Base-by-base conservation (phyloP, 2,113 vertebrate species). In the Gobius niger region DNA sequence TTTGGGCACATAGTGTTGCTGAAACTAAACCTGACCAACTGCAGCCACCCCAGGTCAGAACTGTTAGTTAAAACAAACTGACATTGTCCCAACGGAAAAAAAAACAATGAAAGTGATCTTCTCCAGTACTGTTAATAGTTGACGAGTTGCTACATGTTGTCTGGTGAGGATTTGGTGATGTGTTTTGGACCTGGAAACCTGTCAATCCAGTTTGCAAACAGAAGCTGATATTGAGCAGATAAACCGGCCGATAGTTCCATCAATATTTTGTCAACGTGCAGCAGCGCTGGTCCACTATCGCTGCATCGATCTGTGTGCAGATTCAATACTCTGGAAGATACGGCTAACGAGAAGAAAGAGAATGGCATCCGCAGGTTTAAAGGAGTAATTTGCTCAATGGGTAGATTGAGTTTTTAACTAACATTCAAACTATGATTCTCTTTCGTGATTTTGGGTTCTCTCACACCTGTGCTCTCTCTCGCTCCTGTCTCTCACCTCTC, bases 151-250 rank as follows among this genome's bases (percentile, higher is more conserved):
- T n/a, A n/a, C n/a, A n/a, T n/a, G n/a, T n/a, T n/a, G n/a, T n/a
- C n/a, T n/a, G n/a, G n/a, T 24, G 24, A 24, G 24, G 34, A 41
- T 59, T 14, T 7, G 24, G 13, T 42, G 34, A 59, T 8, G 56
- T 40, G 56, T 59, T 59, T 14, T 56, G 19, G 34, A 42, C 12
- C 13, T 15, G 14, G 57, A 41, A 60, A 14, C 57, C 42, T n/a
- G 57, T 42, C 9, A 40, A 44, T 34, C 57, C 9, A 7, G 15
- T 60, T 8, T 44, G 40, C 57, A 60, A 60, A 60, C 57, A 44
- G 34, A 7, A 15, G 34, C 57, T 9, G 57, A 60, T 60, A 60
- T 60, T n/a, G 57, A 60, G 57, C 57, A n/a, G 57, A 60, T 60
- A 41, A 60, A 42, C 57, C 14, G 15, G 42, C 57, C 41, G 34